Evolutionary conservation across 2,797 vertebrate species (phyloP), one percentile per base, ranked within the genome.

Genomic region (Rhodeus uyekii): DNA sequence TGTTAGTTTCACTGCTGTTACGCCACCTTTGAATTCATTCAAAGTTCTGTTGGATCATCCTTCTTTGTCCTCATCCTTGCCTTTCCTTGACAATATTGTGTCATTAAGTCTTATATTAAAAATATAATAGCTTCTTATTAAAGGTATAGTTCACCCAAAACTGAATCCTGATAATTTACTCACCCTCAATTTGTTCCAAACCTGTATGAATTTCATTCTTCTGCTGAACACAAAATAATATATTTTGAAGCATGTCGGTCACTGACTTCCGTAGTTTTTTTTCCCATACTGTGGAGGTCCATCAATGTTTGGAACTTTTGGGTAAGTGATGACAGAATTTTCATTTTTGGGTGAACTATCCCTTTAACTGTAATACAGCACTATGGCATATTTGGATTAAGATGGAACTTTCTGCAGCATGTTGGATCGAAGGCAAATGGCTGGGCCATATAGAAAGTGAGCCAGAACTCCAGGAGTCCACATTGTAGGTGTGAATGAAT

Each of bases 401-500:
- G 27, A 36, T 18, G 74, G 38, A 24, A 71, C 50, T 78, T 42
- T 64, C 24, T 63, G 65, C 76, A 80, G 80, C 27, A 76, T 67
- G 69, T 32, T 85, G 83, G 81, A 88, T 84, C 50, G 76, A 86
- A 86, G 27, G 42, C 36, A 55, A 82, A 64, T 27, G 27, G 5
- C 12, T 32, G 24, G 5, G 24, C 50, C 42, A 22, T 3, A 71
- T 3, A 76, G 39, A 67, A 19, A 64, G 75, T 84, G 24, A 76
- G 53, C 87, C 42, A 39, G 76, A 42, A 76, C 78, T 81, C 64
- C 63, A 78, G 64, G 83, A 87, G 85, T 86, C 71, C 58, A 80
- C 50, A 82, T 13, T 76, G 58, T 53, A 80, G 78, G 89, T 88
- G 83, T 82, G 80, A 88, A 86, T 81, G 86, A 90, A 89, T 87